phyloP scores from a whole-genome alignment of 2,888 invertebrate genomes.

The Macropis europaea region DNA sequence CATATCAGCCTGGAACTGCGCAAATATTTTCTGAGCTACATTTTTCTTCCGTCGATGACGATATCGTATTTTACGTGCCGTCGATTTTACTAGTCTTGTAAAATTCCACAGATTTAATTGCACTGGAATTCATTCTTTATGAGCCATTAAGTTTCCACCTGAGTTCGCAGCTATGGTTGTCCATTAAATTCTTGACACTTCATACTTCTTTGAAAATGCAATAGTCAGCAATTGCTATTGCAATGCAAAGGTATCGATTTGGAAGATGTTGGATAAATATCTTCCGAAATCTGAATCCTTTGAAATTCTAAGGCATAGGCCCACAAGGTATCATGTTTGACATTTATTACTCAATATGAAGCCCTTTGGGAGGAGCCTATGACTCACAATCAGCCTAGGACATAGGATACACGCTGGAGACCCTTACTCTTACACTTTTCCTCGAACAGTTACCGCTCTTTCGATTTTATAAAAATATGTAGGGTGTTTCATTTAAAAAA shows the following conservation, averaged over 20 bases:
- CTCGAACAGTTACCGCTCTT: no score
- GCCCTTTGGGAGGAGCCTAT: no score
- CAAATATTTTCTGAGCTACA: background rate
- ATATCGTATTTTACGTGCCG: constrained; percentile 12
- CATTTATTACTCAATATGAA: no score
- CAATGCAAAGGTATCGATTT: background rate
- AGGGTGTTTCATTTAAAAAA: no score
- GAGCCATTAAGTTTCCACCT: constrained; percentile 5
- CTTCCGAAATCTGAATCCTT: no score
- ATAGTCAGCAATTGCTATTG: constrained; percentile 1
- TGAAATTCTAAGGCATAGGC: no score
- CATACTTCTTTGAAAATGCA: constrained; percentile 9
- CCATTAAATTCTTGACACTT: constrained; percentile 20
- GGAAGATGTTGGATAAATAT: background rate
- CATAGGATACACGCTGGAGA: no score
- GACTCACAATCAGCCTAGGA: no score
- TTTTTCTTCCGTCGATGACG: constrained; percentile 24
- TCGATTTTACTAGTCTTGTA: background rate
- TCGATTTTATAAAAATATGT: no score
- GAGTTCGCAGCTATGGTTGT: background rate
- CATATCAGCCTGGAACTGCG: background rate
- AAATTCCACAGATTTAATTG: constrained; percentile 18
- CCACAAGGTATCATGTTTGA: no score
- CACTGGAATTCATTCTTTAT: background rate
- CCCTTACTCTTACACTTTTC: no score